Conservation (phyloP, 2,888 invertebrate genomes). For the Neoaliturus tenellus region DNA sequence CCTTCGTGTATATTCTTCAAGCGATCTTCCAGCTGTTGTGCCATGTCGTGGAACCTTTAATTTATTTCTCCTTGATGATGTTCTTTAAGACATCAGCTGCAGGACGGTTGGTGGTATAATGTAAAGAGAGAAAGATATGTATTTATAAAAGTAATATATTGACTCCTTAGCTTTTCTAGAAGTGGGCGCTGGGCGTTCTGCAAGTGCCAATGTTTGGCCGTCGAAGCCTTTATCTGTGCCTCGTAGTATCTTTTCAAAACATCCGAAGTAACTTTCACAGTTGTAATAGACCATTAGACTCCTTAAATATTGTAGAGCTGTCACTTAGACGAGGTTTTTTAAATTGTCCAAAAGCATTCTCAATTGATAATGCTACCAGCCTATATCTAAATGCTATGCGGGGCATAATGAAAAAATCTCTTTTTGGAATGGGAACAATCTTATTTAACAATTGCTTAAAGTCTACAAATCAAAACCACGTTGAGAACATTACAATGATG, state of each 20-base stretch:
- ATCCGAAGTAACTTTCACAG: not conserved
- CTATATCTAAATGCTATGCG: no score
- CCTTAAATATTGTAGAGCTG: not conserved
- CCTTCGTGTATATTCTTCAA: conserved; percentile 49
- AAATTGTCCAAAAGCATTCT: not conserved
- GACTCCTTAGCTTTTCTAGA: conserved; percentile 9
- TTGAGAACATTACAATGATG: no score
- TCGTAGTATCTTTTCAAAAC: conserved; percentile 36
- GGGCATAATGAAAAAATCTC: no score
- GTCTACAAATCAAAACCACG: no score
- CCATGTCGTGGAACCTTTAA: conserved; percentile 30
- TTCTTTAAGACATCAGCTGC: conserved; percentile 47
- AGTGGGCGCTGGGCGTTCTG: conserved; percentile 46
- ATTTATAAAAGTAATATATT: conserved; percentile 35
- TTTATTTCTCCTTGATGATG: not conserved
- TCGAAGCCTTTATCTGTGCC: conserved; percentile 56
- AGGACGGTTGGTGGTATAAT: conserved; percentile 45
- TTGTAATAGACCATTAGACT: conserved; percentile 14
- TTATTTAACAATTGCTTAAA: no score
- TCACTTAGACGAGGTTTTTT: not conserved
- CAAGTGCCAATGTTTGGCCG: conserved; percentile 42
- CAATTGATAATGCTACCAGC: not conserved
- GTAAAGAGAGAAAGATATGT: not conserved
- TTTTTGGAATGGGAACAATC: no score
- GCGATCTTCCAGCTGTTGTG: conserved; percentile 53